Conservation (phyloP, 1,140 invertebrate genomes). For the Medauroidea extradentata region DNA sequence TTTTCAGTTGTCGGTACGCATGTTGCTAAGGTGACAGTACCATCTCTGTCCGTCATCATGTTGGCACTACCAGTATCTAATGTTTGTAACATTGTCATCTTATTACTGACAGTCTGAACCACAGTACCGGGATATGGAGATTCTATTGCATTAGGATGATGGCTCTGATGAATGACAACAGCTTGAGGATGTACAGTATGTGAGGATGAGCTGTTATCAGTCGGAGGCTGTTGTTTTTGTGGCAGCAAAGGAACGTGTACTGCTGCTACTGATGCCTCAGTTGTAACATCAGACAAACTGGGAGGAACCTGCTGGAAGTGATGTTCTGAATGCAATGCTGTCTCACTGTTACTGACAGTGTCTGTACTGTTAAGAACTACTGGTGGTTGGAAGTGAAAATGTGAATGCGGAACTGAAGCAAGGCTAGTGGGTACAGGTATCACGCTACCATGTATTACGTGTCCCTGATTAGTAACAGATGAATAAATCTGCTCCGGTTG, state of each 20-base stretch:
- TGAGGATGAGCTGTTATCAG: background rate
- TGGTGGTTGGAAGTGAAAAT: background rate
- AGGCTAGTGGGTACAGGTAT: background rate
- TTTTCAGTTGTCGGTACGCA: no score
- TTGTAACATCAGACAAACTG: background rate
- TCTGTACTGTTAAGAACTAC: background rate
- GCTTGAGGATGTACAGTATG: background rate
- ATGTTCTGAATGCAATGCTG: background rate
- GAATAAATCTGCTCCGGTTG: background rate
- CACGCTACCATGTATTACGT: background rate
- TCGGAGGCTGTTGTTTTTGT: background rate
- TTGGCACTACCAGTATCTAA: background rate
- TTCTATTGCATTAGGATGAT: background rate
- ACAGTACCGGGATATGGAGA: no score
- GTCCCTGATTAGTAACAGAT: background rate
- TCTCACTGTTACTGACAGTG: background rate
- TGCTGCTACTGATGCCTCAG: background rate
- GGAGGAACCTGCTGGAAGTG: background rate
- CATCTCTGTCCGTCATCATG: conserved; percentile 2
- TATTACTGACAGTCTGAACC: no score
- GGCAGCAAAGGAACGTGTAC: background rate
- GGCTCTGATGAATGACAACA: background rate
- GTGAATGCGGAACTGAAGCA: background rate
- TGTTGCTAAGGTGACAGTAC: background rate
- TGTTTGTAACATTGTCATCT: background rate